Evolutionary conservation across 1,140 invertebrate species (phyloP), one percentile per base, ranked within the genome.

Genomic region (Pseudomyrmex flavicornis): DNA sequence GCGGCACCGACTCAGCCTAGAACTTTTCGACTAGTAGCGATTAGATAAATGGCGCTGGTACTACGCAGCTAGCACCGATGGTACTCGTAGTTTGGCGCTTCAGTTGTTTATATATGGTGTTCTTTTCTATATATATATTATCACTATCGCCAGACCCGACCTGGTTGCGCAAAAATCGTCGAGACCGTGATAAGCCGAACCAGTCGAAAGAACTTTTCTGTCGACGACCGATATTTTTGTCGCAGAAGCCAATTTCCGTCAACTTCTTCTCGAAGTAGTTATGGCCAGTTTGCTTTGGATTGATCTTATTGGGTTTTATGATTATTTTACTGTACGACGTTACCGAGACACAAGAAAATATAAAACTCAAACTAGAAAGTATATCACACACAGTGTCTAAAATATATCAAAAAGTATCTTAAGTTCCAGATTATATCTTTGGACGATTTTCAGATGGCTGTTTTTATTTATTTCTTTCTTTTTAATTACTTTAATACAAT

Each of bases 61-160:
- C 91, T 93, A 93, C 89, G 90, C 87, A 87, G 86, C 89, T 93
- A 91, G 88, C 83, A 91, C 69, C 84, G 89, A 89, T 91, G 92
- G 92, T 92, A 93, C 88, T 91, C 89, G 90, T 92, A 91, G 88
- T 90, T 88, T 91, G 91, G 91, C 91, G 92, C 93, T 93, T 94
- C 93, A 92, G 88, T 93, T 92, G 89, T 94, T 93, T 92, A 88
- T 93, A 93, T 90, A 92, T 92, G 89, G 89, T 75, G 80, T 88
- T 74, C 62, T 89, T 69, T 80, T 82, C 73, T 93, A 91, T 93
- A 89, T 93, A 93, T 35, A 35, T 91, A 91, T 86, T 89, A 88
- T 92, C 91, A 89, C 89, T 91, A 88, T 89, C 54, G 85, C 88
- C 84, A 86, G 90, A 80, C 89, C 92, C 89, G 90, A 83, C 85